Evolutionary conservation across 2,888 invertebrate species (phyloP).

Genomic region (Sphecodes monilicornis): DNA sequence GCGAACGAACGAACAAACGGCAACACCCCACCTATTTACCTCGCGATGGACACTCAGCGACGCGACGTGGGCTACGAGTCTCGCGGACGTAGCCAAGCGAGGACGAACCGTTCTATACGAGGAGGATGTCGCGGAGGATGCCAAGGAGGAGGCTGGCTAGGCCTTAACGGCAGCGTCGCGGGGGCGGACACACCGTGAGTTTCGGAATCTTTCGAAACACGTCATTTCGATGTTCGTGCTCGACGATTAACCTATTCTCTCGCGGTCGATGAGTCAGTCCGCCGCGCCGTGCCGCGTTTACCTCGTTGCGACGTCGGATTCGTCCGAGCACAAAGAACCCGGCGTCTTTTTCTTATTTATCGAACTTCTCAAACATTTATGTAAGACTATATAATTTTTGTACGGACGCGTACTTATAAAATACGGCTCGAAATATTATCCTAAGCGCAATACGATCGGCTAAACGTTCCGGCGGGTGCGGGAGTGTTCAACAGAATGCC

Average conservation of each 20-base stretch:
- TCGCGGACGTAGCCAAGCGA: slow-evolving; percentile 13
- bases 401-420: too few relatives aligned
- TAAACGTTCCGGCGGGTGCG: too few relatives aligned
- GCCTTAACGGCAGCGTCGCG: not conserved
- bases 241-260: slow-evolving; percentile 6
- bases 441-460: too few relatives aligned
- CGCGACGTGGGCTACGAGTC: slow-evolving; percentile 57
- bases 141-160: too few relatives aligned
- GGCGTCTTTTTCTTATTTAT: not conserved
- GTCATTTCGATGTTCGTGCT: not conserved
- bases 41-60: slow-evolving; percentile 55
- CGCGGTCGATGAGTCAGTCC: not conserved
- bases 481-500: too few relatives aligned
- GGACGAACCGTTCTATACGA: slow-evolving; percentile 11
- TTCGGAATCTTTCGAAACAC: slow-evolving; percentile 5
- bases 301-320: not conserved
- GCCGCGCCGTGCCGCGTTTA: too few relatives aligned
- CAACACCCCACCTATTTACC: slow-evolving; percentile 62
- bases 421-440: too few relatives aligned
- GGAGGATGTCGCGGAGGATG: not conserved
- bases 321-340: not conserved
- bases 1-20: slow-evolving; percentile 67
- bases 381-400: too few relatives aligned
- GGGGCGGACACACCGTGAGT: not conserved
- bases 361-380: not conserved